Evolutionary conservation across 2,888 invertebrate species (phyloP), one percentile per base, ranked within the genome.

Genomic region (Drosophila anceps): DNA sequence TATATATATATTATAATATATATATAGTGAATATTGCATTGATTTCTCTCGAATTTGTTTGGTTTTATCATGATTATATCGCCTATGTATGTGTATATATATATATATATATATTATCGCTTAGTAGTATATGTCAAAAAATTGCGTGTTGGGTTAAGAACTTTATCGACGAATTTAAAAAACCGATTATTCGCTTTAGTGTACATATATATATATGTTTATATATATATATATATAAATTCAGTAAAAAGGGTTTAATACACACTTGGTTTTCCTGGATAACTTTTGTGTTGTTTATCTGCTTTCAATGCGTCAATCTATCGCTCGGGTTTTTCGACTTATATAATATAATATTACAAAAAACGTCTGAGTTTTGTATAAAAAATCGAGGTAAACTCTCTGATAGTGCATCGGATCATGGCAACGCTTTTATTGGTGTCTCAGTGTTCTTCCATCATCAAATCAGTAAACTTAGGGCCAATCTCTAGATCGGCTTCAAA

Each of bases 391-490:
- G 85, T 86, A 90, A 88, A 86, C 68, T 88, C 31, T 48, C 76
- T 85, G 90, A 86, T 90, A 88, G 90, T 90, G 84, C 84, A 84
- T 88, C 90, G 90, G 84, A 70, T 79, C 71, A 72, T 53, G 24
- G 5, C 24, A 4, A 20, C 0, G 0, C 15, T 35, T 13, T 53
- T 24, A 18, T 53, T 53, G 33, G 35, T 51, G 31, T 51, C 20
- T 13, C 13, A 13, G 13, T 53, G 31, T 48, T 29, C 48, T 12
- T 31, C n/a, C 48, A 10, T 48, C 5, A 50, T 48, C 5, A 50
- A 50, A 50, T 33, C n/a, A 50, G 50, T 31, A 50, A 50, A 33
- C 50, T 33, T 50, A 50, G 50, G 18, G 31, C 50, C 50, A 10
- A 31, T 50, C 50, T 50, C 13, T 20, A 50, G 37, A 54, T 54